Conservation (phyloP, 1,140 invertebrate species). For the Papilio aristodemus region DNA sequence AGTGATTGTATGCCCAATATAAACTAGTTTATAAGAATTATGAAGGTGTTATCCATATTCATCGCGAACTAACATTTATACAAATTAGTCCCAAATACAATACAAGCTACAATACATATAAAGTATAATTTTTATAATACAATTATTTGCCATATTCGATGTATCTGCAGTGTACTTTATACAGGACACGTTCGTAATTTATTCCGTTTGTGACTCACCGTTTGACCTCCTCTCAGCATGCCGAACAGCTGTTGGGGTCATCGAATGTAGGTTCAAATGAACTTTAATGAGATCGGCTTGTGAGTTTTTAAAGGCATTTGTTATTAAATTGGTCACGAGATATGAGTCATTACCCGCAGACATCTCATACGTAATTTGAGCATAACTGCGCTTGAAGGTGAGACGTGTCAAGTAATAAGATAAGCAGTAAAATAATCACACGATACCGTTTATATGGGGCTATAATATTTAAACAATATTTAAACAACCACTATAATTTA, state of each 20-base stretch:
- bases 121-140: too few species aligned
- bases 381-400: background rate
- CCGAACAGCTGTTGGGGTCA: constrained; percentile 42
- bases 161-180: background rate
- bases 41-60: background rate
- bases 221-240: constrained; percentile 33
- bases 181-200: constrained; percentile 11
- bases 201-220: constrained; percentile 12
- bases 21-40: background rate
- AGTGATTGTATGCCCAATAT: background rate
- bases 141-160: constrained; percentile 21
- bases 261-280: constrained; percentile 38
- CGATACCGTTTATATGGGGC: background rate
- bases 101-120: too few species aligned
- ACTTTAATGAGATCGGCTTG: constrained; percentile 44
- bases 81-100: too few species aligned
- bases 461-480: background rate
- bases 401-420: background rate
- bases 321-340: constrained; percentile 28
- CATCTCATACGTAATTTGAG: constrained; percentile 12
- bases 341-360: constrained; percentile 15
- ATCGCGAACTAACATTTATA: too few species aligned
- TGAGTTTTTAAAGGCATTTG: constrained; percentile 34
- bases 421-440: background rate
- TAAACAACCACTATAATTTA: too few species aligned